Evolutionary conservation across 2,113 vertebrate species (phyloP).

Genomic region (Gila orcuttii): DNA sequence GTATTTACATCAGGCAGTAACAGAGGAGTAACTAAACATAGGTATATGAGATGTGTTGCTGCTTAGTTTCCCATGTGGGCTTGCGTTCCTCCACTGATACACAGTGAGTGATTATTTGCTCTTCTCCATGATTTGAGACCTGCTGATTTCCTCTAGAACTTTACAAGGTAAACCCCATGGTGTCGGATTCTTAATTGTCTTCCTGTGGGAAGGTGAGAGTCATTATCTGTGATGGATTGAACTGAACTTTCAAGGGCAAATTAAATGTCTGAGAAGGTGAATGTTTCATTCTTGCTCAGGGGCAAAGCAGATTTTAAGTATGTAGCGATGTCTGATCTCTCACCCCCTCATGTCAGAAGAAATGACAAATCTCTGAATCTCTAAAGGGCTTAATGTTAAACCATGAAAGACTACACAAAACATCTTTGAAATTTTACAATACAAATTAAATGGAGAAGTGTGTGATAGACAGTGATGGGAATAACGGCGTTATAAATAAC

Average conservation of each 20-base stretch:
- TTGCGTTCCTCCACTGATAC: neutral
- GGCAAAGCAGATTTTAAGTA: conserved; percentile 62
- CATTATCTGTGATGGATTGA: conserved; percentile 73
- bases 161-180: conserved; percentile 63
- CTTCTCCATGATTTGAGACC: conserved; percentile 64
- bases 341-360: neutral
- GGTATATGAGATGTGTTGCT: neutral
- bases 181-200: conserved; percentile 70
- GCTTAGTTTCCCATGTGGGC: neutral
- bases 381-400: neutral
- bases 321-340: neutral
- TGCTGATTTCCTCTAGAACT: conserved; percentile 68
- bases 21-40: neutral
- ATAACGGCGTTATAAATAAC: no score
- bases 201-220: conserved; percentile 59
- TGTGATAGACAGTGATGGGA: no score
- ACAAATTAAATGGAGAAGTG: neutral
- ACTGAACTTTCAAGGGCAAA: conserved; percentile 65
- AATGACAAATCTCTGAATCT: conserved; percentile 5
- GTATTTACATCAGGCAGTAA: conserved; percentile 1
- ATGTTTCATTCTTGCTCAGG: conserved; percentile 60
- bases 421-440: neutral
- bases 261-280: conserved; percentile 60
- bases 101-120: conserved; percentile 43
- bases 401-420: neutral